These are phyloP conservation scores for Podarcis muralis DNA, from an alignment of 2,113 vertebrate species.

Conservation along the genomic window DNA sequence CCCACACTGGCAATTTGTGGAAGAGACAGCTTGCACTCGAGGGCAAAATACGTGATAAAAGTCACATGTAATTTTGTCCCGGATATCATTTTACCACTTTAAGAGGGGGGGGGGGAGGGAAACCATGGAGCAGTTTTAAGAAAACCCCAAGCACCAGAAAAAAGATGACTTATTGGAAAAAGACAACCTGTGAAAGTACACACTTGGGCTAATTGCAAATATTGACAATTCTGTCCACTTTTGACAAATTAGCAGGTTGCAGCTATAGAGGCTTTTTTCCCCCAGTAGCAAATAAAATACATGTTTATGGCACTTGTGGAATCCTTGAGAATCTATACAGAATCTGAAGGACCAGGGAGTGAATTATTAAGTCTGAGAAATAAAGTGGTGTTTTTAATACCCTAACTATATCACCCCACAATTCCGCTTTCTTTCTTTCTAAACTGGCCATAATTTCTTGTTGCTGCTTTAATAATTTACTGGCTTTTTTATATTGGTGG, in stretches of 20 bases:
- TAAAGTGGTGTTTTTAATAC: neutral
- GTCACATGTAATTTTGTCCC: neutral
- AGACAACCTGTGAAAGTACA: neutral
- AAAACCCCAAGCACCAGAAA: neutral
- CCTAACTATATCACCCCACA: neutral
- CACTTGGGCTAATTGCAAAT: slow-evolving; percentile 4
- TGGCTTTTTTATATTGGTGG: no score
- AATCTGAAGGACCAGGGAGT: neutral
- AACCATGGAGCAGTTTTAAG: neutral
- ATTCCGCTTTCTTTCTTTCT: neutral
- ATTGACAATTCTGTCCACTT: neutral
- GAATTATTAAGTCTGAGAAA: neutral
- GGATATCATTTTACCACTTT: neutral
- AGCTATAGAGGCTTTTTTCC: neutral
- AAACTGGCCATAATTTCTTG: neutral
- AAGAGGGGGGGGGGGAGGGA: neutral
- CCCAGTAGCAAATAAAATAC: neutral
- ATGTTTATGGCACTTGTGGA: neutral
- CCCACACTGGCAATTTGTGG: no score
- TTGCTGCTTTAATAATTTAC: no score
- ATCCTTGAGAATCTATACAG: neutral
- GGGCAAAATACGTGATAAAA: neutral
- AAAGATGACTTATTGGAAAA: slow-evolving; percentile 5
- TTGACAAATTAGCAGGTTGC: neutral
- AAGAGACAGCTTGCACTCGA: no score